These are phyloP conservation scores for Pyrgilauda ruficollis DNA, from an alignment of 2,113 vertebrate genomes.

Conservation along the genomic window DNA sequence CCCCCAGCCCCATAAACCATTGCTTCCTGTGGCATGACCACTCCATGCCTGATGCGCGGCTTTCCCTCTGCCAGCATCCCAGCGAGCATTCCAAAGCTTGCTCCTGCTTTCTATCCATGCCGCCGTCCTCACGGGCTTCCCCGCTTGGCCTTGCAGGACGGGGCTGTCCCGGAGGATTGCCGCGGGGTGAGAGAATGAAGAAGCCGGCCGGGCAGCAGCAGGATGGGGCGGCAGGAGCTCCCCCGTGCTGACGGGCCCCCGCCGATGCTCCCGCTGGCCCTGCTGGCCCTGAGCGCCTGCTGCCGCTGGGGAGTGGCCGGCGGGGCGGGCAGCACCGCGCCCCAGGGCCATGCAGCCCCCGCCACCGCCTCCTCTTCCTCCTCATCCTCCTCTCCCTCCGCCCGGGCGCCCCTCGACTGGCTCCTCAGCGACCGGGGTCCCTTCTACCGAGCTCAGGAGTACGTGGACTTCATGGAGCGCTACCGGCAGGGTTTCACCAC, in stretches of 20 bases:
- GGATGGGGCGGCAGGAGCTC: constrained; percentile 85
- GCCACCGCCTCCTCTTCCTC: constrained; percentile 50
- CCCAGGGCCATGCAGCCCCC: constrained; percentile 33
- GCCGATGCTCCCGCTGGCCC: constrained; percentile 71
- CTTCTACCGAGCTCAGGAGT: constrained; percentile 93
- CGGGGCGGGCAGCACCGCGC: constrained; percentile 24
- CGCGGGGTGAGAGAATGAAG: constrained; percentile 77
- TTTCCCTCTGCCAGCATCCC: background rate
- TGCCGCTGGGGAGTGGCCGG: constrained; percentile 71
- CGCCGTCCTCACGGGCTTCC: accelerated
- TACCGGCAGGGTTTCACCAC: constrained; percentile 96
- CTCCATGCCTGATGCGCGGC: accelerated
- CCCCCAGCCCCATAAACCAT: background rate
- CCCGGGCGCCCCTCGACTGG: constrained; percentile 87
- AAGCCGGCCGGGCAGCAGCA: constrained; percentile 69
- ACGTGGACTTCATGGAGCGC: constrained; percentile 91
- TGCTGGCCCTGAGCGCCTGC: constrained; percentile 72
- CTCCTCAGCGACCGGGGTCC: constrained; percentile 94
- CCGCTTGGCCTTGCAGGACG: constrained; percentile 10
- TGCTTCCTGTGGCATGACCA: accelerated
- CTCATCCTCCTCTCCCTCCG: constrained; percentile 30
- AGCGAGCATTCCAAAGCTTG: background rate
- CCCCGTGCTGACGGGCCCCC: constrained; percentile 74
- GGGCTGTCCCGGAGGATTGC: constrained; percentile 55
- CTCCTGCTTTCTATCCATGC: accelerated